Conservation (phyloP, 2,113 vertebrate genomes). For the Suncus etruscus region DNA sequence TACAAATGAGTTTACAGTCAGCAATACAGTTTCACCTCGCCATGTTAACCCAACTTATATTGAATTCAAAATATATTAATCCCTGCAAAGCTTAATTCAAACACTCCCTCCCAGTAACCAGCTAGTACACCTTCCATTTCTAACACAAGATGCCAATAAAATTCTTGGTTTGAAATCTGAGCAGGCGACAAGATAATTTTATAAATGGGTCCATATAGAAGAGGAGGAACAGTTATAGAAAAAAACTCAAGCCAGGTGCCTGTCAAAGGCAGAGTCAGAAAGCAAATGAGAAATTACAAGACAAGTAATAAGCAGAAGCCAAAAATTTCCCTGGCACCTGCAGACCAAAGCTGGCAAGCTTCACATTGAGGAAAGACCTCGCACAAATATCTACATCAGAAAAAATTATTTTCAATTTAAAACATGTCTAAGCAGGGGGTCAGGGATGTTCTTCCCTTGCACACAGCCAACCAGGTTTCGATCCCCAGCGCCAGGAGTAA, state of each 20-base stretch:
- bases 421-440: too few species aligned
- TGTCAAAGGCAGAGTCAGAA: not conserved
- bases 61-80: constrained; percentile 4
- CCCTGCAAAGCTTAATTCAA: not conserved
- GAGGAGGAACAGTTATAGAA: not conserved
- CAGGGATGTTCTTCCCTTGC: too few species aligned
- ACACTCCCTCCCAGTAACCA: not conserved
- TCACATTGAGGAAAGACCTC: not conserved
- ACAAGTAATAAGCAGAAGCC: not conserved
- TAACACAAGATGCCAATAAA: not conserved
- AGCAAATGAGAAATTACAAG: not conserved
- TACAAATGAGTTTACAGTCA: not conserved
- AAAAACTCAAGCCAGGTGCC: not conserved
- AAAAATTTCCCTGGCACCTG: accelerated
- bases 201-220: not conserved
- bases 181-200: not conserved
- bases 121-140: not conserved
- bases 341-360: not conserved
- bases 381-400: too few species aligned
- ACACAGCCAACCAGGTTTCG: too few species aligned
- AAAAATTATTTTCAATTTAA: too few species aligned
- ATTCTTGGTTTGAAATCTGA: not conserved
- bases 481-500: too few species aligned
- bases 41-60: not conserved
- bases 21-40: constrained; percentile 1